These are phyloP conservation scores for Drosophila pruinosa DNA, from an alignment of 1,140 invertebrate genomes.

Conservation along the genomic window DNA sequence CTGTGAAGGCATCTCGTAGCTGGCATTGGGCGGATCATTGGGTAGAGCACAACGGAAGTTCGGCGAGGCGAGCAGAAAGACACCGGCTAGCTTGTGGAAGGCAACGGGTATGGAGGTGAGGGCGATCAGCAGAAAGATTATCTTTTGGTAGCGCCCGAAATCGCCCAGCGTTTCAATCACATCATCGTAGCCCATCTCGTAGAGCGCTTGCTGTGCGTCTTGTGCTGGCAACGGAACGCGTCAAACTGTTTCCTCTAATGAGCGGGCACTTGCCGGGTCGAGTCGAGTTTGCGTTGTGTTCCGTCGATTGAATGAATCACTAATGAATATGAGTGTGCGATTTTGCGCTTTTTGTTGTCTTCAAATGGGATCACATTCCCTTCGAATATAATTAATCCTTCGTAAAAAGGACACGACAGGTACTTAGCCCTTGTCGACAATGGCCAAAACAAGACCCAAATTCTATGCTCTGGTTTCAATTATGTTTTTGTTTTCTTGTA, in stretches of 20 bases:
- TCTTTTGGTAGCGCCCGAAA: conserved; percentile 89
- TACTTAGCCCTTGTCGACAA: not conserved
- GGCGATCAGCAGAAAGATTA: conserved; percentile 88
- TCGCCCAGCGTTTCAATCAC: conserved; percentile 88
- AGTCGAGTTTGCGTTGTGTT: no score
- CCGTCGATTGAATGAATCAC: conserved; percentile 14
- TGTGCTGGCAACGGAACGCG: not conserved
- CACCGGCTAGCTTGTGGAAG: conserved; percentile 90
- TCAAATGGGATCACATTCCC: not conserved
- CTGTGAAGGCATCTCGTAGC: conserved; percentile 83
- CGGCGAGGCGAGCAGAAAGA: conserved; percentile 88
- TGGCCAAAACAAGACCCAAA: not conserved
- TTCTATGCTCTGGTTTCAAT: conserved; percentile 18
- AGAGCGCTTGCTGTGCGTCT: not conserved
- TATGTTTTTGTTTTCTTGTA: not conserved
- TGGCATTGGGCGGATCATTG: conserved; percentile 81
- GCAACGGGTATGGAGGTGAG: conserved; percentile 89
- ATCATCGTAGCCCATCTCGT: conserved; percentile 89
- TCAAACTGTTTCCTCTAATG: conserved; percentile 2
- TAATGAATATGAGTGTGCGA: not conserved
- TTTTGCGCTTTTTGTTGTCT: not conserved
- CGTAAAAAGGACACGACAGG: no score
- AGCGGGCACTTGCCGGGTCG: no score
- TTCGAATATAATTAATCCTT: not conserved
- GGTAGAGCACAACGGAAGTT: conserved; percentile 86